Base-by-base conservation (phyloP, 2,888 invertebrate species). In the Leptinotarsa tumamoca region DNA sequence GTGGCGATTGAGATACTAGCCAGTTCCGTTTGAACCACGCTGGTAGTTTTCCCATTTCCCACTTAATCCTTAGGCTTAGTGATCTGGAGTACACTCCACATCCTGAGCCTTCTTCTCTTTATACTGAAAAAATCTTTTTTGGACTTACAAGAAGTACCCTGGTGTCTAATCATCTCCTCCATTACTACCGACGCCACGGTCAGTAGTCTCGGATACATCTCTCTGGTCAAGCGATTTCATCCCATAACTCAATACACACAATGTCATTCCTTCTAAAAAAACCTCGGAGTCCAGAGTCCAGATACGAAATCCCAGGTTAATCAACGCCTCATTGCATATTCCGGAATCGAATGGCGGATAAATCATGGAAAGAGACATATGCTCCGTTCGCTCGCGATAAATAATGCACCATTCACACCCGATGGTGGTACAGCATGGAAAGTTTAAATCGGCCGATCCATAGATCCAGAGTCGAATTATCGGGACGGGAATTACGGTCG, bases 391-490 rank as follows among this genome's bases (percentile, higher is more conserved):
- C n/a, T 18, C 5, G 33, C 27, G n/a, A 63, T 63, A 63, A 63
- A 63, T 63, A 63, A 63, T 63, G 33, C 43, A n/a, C 33, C 33
- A 63, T 63, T 63, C 43, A 43, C 58, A 58, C 58, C 58, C 58
- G 21, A 21, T 21, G 58, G 58, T 21, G 27, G 21, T 58, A 23
- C 63, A n/a, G 63, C 33, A 63, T 33, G 63, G 43, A 43, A 63
- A 63, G 43, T 63, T 63, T 33, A 33, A 63, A 63, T 63, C 63
- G 43, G 27, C 14, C 18, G 13, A n/a, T n/a, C 18, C 33, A 27
- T 33, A 33, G 17, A 43, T 27, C 17, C 43, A 15, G 63, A n/a
- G 33, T 33, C 63, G 63, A 63, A 63, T 63, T 63, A 63, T 63
- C 33, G 43, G 63, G 10, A n/a, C 63, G 4, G 63, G 43, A 63